phyloP scores from a whole-genome alignment of 2,797 vertebrate genomes.

The Rhinophrynus dorsalis region DNA sequence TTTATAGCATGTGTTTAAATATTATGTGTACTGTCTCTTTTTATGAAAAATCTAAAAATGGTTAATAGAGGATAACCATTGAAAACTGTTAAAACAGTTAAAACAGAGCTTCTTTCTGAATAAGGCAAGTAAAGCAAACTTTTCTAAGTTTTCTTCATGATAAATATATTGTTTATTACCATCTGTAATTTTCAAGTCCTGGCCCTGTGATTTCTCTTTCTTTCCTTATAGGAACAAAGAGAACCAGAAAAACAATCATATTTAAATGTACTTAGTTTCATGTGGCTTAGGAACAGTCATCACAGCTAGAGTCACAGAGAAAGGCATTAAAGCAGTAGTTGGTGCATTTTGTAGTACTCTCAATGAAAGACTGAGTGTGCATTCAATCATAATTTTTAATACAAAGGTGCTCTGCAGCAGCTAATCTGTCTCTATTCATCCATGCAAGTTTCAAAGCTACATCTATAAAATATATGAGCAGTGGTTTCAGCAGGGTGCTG shows the following conservation, averaged over 20 bases:
- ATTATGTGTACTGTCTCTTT: too few species aligned
- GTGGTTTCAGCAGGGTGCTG: conserved; percentile 28
- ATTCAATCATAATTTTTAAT: conserved; percentile 48
- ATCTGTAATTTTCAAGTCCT: conserved; percentile 27
- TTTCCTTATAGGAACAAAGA: conserved; percentile 36
- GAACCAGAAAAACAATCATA: conserved; percentile 39
- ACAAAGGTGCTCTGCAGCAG: conserved; percentile 48
- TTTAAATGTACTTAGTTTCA: conserved; percentile 49
- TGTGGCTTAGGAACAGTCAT: conserved; percentile 46
- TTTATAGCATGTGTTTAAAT: too few species aligned
- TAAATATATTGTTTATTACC: conserved; percentile 14
- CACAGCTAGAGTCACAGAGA: conserved; percentile 41
- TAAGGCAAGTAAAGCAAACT: conserved; percentile 4
- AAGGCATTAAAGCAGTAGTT: conserved; percentile 37
- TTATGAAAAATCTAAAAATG: too few species aligned
- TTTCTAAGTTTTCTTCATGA: conserved; percentile 7
- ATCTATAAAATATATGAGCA: conserved; percentile 37
- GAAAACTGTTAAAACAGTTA: not conserved
- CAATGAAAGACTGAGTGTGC: conserved; percentile 30
- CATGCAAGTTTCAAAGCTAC: conserved; percentile 15
- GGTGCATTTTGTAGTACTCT: conserved; percentile 24
- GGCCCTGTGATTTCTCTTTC: conserved; percentile 24
- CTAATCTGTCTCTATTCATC: conserved; percentile 48
- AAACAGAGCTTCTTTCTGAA: not conserved
- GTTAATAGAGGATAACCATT: not conserved